Evolutionary conservation across 37 sponge, comb jelly and placozoan species (phyloP), one percentile per base, ranked within the genome.

Genomic region (Halichondria panicea): DNA sequence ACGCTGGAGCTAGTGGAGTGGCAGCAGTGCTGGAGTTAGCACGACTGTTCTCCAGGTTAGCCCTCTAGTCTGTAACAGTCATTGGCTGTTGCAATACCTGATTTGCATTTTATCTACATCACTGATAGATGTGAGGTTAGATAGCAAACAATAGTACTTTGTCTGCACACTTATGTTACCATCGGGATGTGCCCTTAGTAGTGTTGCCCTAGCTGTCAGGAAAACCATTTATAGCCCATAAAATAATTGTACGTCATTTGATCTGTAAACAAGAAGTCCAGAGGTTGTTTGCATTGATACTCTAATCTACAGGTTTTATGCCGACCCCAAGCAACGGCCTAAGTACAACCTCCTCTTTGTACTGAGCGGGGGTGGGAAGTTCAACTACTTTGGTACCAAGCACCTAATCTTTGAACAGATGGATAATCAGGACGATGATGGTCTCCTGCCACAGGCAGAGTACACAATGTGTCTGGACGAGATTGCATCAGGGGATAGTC

Each of bases 301-400:
- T 67, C 9, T 36, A 12, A 67, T 67, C 25, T 65, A 21, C 65
- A 91, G 92, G 33, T 63, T 91, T 40, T 91, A 91, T 63, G 55
- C 34, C 38, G 71, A 79, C 71, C 35, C 83, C 6, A 71, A 73
- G 11, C 65, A 66, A 0, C 43, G 71, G 37, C 92, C 92, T 50
- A 45, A 43, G 33, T 91, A 82, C 78, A 90, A 97, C 41, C 48
- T 97, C 0, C 27, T 97, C 0, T 97, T 97, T 54, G 66, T 97
- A 0, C 59, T 94, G 35, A 85, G 83, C 55, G 91, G 94, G 15
- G 97, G 84, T 24, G 95, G 92, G 4, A 91, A 90, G 32, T 75
- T 97, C 52, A 85, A 91, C 78, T 97, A 85, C 45, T 91, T 89
- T 87, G 95, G 95, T 18, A 88, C 94, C 38, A 93, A 91, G 50